These are phyloP conservation scores for Goniozus legneri DNA, from an alignment of 1,140 invertebrate genomes.

Conservation along the genomic window DNA sequence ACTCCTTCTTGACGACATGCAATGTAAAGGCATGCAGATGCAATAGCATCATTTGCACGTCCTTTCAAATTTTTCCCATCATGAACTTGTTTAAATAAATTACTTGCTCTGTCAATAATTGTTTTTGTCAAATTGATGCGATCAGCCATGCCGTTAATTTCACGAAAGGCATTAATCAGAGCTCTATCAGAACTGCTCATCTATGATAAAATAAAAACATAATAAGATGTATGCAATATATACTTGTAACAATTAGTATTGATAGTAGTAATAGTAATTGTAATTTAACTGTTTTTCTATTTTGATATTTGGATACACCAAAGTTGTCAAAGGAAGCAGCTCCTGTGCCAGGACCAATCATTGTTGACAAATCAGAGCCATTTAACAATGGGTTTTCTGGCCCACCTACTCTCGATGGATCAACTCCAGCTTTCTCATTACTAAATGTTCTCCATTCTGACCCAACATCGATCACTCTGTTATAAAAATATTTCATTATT, in stretches of 20 bases:
- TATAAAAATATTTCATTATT: slow-evolving; percentile 23
- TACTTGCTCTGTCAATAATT: slow-evolving; percentile 92
- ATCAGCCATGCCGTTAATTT: slow-evolving; percentile 97
- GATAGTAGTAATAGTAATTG: slow-evolving; percentile 57
- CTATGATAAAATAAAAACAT: slow-evolving; percentile 34
- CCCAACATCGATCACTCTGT: slow-evolving; percentile 98
- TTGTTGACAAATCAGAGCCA: slow-evolving; percentile 94
- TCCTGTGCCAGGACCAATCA: slow-evolving; percentile 90
- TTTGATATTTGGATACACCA: slow-evolving; percentile 90
- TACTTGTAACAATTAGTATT: no score
- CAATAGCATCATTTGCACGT: slow-evolving; percentile 96
- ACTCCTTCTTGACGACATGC: slow-evolving; percentile 98
- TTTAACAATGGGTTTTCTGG: slow-evolving; percentile 93
- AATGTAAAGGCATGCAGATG: slow-evolving; percentile 98
- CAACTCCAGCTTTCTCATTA: slow-evolving; percentile 94
- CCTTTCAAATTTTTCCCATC: slow-evolving; percentile 92
- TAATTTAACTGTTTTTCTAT: slow-evolving; percentile 82
- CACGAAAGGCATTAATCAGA: slow-evolving; percentile 91
- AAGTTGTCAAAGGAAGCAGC: slow-evolving; percentile 78
- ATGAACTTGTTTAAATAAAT: slow-evolving; percentile 96
- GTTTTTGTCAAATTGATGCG: slow-evolving; percentile 94
- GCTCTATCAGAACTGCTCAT: slow-evolving; percentile 92
- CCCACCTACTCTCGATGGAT: slow-evolving; percentile 98
- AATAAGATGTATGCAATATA: not conserved
- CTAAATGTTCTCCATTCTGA: slow-evolving; percentile 99